Evolutionary conservation across 2,113 vertebrate genomes (phyloP), one percentile per base, ranked within the genome.

Genomic region (Cololabis saira): DNA sequence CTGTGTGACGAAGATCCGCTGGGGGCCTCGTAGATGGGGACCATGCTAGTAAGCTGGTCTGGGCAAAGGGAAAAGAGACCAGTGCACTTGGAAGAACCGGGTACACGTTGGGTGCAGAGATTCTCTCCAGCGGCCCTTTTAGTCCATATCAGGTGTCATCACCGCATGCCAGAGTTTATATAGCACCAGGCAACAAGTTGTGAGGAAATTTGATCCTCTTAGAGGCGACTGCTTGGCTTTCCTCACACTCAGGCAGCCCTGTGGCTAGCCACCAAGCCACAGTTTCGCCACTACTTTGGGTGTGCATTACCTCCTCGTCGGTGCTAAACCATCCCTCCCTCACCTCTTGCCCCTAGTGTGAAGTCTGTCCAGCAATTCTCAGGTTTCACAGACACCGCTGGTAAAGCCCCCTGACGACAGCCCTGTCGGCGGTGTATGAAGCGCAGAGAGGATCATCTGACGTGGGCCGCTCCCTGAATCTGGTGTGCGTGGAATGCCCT

Each of bases 101-200:
- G 80, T 82, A 84, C 80, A 78, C 62, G 56, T 65, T 76, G 69
- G 82, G 85, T 69, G 75, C 76, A 70, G 83, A 88, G 87, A 91
- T 78, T 84, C 78, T 83, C 86, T 82, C 74, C 44, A 59, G 91
- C 85, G 87, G 90, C 71, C 75, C 92, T 93, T 93, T 93, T 74
- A 91, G 91, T 69, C 62, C 69, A 67, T 89, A 92, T 93, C 87
- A 69, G 78, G 83, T 94, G 86, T 92, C 89, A 76, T 68, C 77
- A 79, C 86, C 70, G 60, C 93, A 93, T 94, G 91, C 93, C 93
- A 91, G 91, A 91, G 91, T 93, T 94, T 94, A 93, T 93, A 93
- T 93, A 93, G 93, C 91, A 93, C 76, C 85, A 78, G 84, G 90
- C 92, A 93, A 93, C 92, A 93, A 93, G 92, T 93, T 90, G 91